Evolutionary conservation across 2,888 invertebrate species (phyloP).

Genomic region (Vanessa cardui): DNA sequence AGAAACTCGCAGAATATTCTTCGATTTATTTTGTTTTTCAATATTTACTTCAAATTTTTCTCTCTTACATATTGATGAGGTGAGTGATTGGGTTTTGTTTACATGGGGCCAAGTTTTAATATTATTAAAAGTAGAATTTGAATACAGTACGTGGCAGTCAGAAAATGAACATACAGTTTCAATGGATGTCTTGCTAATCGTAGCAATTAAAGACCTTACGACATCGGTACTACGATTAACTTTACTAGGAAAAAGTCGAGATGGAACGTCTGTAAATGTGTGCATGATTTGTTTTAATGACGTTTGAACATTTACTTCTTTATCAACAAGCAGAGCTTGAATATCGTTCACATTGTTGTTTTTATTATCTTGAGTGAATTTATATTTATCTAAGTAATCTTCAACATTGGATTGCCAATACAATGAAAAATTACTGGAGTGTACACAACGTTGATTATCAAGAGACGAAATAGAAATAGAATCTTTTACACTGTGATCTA

Average conservation of each 20-base stretch:
- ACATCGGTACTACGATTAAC: conserved; percentile 50
- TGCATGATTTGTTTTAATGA: conserved; percentile 47
- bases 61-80: background rate
- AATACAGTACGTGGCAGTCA: conserved; percentile 47
- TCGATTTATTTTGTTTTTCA: background rate
- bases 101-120: conserved; percentile 45
- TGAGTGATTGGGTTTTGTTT: conserved; percentile 17
- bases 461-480: conserved; percentile 56
- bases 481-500: conserved; percentile 45
- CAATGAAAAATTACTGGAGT: conserved; percentile 54
- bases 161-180: conserved; percentile 51
- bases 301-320: conserved; percentile 58
- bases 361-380: conserved; percentile 15
- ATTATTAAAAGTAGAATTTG: conserved; percentile 43
- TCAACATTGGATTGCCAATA: conserved; percentile 45
- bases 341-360: conserved; percentile 16
- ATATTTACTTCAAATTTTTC: conserved; percentile 23
- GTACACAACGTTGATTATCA: conserved; percentile 53
- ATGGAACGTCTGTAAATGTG: conserved; percentile 57
- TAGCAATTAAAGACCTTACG: conserved; percentile 50
- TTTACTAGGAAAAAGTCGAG: conserved; percentile 48
- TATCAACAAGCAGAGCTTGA: conserved; percentile 51
- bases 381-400: conserved; percentile 33
- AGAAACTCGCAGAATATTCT: background rate
- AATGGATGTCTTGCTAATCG: conserved; percentile 53